Conservation (phyloP, 2,797 vertebrate genomes). For the Enteromius paludinosus region DNA sequence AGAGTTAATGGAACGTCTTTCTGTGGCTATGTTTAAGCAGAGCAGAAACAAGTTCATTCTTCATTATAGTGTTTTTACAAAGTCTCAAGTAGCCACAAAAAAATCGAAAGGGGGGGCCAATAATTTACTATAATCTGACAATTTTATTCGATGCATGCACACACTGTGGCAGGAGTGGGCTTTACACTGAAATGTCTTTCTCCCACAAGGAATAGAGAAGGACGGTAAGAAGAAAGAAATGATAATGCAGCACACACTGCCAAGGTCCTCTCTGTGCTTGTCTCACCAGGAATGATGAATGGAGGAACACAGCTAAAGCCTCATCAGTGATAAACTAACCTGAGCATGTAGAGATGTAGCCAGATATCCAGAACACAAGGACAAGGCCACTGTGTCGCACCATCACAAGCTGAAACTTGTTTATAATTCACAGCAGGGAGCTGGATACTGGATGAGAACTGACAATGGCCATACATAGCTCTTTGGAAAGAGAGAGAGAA, state of each 20-base stretch:
- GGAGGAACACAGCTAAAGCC: conserved; percentile 70
- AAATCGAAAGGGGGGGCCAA: not conserved
- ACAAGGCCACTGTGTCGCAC: conserved; percentile 71
- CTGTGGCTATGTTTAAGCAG: not conserved
- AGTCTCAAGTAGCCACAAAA: not conserved
- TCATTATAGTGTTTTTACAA: conserved; percentile 21
- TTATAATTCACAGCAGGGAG: conserved; percentile 47
- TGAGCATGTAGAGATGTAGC: conserved; percentile 68
- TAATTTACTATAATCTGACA: conserved; percentile 22
- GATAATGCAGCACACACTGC: conserved; percentile 61
- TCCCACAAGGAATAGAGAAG: conserved; percentile 14
- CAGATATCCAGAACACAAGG: conserved; percentile 66
- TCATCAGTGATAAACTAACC: conserved; percentile 78
- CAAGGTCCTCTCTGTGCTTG: conserved; percentile 76
- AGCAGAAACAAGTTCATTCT: not conserved
- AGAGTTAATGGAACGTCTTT: not conserved
- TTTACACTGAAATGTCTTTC: not conserved
- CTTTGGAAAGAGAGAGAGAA: not conserved
- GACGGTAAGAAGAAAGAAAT: conserved; percentile 71
- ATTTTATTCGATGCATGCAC: conserved; percentile 15
- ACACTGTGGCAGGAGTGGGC: not conserved
- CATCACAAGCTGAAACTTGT: conserved; percentile 47
- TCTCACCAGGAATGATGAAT: conserved; percentile 75
- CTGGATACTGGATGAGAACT: conserved; percentile 40
- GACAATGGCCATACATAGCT: conserved; percentile 33